Percentiles rank a stretch among this genome's conserved stretches.
phyloP scores from a whole-genome alignment of 1,140 invertebrate species.

The Papilio helenus region DNA sequence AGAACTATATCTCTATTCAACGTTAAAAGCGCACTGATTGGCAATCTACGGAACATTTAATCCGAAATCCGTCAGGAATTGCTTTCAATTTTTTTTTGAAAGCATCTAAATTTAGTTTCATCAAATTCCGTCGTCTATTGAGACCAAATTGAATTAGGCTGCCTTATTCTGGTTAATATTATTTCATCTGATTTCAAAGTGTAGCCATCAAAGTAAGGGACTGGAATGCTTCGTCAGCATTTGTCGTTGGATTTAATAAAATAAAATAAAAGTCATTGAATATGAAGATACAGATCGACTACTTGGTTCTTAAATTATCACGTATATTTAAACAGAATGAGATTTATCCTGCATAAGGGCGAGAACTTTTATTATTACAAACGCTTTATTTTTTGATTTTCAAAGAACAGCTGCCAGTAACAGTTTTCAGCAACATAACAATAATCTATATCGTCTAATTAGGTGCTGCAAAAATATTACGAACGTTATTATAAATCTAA shows the following conservation, averaged over 20 bases:
- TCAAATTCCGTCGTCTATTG: slow-evolving; percentile 3
- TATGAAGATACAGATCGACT: too few species aligned
- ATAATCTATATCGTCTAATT: neutral
- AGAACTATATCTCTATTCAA: neutral
- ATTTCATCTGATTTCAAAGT: neutral
- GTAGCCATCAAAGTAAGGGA: neutral
- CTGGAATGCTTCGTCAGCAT: neutral
- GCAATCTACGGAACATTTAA: neutral
- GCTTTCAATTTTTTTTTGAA: neutral
- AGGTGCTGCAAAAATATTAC: neutral
- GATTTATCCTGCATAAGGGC: neutral
- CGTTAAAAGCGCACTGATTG: slow-evolving; percentile 1
- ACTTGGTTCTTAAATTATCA: too few species aligned
- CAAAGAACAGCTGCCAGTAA: neutral
- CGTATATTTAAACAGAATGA: too few species aligned
- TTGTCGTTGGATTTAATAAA: neutral
- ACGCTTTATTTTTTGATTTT: neutral
- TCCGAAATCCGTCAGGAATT: neutral
- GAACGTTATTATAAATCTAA: too few species aligned
- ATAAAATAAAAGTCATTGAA: neutral
- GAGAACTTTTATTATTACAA: neutral
- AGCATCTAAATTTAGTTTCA: neutral
- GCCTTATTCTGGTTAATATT: neutral
- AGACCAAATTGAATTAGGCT: neutral
- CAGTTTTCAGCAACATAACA: neutral